Evolutionary conservation across 2,113 vertebrate genomes (phyloP), one percentile per base, ranked within the genome.

Genomic region (Rynchops niger): DNA sequence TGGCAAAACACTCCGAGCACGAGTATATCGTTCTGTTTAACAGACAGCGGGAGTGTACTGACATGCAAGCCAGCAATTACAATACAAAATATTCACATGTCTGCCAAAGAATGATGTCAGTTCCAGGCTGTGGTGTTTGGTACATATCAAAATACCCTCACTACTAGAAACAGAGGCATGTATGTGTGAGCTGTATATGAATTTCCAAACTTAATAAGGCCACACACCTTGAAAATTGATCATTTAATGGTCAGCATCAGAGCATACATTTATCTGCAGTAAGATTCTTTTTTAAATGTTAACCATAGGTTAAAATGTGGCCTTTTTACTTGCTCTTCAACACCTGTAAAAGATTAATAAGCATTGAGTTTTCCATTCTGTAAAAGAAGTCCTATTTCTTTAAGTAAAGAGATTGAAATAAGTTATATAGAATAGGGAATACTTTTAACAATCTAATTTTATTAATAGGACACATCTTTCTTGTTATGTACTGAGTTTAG

Each of bases 51-150:
- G 86, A 96, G 78, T 92, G 94, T 82, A 79, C 86, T 50, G 72
- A 95, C 94, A 91, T 30, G 95, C 86, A 97, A 93, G 93, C 50
- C 89, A 96, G 89, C 53, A 94, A 88, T 91, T 94, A 49, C 82
- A 88, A 49, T 76, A 92, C 73, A 92, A 95, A 93, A 96, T 82
- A 94, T 52, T 95, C 71, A 79, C 0, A 0, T 42, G 77, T 58
- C 49, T 97, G 97, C 95, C 97, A 97, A 95, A 87, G 72, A 87
- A 80, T 96, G 86, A 96, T 93, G 91, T 96, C 94, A 95, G 59
- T 73, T 90, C 63, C 86, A 88, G 74, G 78, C 86, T 85, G 77
- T 38, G n/a, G 77, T 95, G 90, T 65, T 96, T 92, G 76, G 71
- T 96, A 90, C 69, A 12, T 91, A 90, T 66, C 77, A 94, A 93